Evolutionary conservation across 2,888 invertebrate genomes (phyloP), one percentile per base, ranked within the genome.

Genomic region (Noctua pronuba): DNA sequence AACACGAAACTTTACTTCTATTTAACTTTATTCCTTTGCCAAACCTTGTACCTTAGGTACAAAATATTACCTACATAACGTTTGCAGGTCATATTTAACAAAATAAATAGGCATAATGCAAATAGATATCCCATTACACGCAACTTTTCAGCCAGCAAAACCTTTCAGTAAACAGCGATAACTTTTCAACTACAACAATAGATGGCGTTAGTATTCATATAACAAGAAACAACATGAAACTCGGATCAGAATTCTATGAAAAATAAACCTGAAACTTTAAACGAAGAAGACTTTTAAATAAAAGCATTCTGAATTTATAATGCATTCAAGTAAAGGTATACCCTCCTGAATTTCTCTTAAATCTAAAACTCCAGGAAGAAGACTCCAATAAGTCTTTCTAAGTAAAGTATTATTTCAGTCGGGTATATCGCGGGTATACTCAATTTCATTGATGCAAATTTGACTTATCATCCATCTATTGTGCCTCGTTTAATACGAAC

Each of bases 131-230:
- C 16, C 18, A 31, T 28, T n/a, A 46, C 21, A 38, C 6, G 7
- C 16, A 10, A 44, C n/a, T 38, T 52, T 58, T 49, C 78, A 80
- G 55, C 41, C 16, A 52, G 16, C n/a, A 31, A 28, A 49, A 55
- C 24, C 24, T 79, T 60, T 69, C 60, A 69, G 66, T 31, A 8
- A 44, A 69, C 18, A 35, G 13, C 49, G 31, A 21, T 78, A 66
- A 70, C 24, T 86, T 75, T 60, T 46, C 18, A 58, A 83, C n/a
- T 41, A 24, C 41, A 62, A 35, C 80, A 82, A 87, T 79, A 88
- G 88, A 89, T 89, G 90, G 89, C 86, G 88, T 78, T 90, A 71
- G 78, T 71, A 71, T 78, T 72, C 49, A 66, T 58, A 75, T 72
- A 82, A 68, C 68, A 38, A 65, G 67, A 69, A 31, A 35, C 55